phyloP scores from a whole-genome alignment of 2,888 invertebrate genomes.

The Agriopis leucophaearia region DNA sequence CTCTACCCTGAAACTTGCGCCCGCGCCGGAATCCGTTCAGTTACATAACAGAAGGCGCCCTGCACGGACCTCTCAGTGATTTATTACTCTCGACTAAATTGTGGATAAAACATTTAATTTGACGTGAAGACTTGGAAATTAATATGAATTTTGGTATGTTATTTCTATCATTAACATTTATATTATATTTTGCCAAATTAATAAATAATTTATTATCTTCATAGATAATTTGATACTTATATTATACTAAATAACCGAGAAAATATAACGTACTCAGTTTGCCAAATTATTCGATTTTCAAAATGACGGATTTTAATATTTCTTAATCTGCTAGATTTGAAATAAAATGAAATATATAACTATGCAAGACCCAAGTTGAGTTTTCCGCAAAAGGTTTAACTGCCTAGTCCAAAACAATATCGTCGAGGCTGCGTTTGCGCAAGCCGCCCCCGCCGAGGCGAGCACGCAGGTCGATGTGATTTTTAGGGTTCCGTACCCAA shows the following conservation, averaged over 20 bases:
- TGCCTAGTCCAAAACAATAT: conserved; percentile 33
- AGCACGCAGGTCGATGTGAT: no score
- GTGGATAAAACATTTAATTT: conserved; percentile 11
- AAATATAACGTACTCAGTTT: neutral
- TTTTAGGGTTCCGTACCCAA: no score
- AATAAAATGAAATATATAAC: no score
- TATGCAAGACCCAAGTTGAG: conserved; percentile 1
- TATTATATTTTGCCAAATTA: neutral
- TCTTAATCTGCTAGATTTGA: neutral
- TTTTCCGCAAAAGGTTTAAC: conserved; percentile 43
- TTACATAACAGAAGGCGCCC: conserved; percentile 31
- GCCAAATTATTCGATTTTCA: neutral
- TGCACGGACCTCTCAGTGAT: conserved; percentile 45
- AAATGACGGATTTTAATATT: neutral
- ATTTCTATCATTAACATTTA: conserved; percentile 3
- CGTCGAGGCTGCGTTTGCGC: conserved; percentile 56
- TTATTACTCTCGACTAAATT: conserved; percentile 11
- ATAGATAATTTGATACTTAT: no score
- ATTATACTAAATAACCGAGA: no score
- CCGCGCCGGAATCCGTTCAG: conserved; percentile 25
- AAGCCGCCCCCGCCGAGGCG: conserved; percentile 50
- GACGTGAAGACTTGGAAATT: conserved; percentile 22
- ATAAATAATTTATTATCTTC: neutral
- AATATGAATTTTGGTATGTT: conserved; percentile 42
- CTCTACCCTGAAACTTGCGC: neutral